phyloP scores from a whole-genome alignment of 2,797 vertebrate species.

The Sebastiscus albofasciatus region DNA sequence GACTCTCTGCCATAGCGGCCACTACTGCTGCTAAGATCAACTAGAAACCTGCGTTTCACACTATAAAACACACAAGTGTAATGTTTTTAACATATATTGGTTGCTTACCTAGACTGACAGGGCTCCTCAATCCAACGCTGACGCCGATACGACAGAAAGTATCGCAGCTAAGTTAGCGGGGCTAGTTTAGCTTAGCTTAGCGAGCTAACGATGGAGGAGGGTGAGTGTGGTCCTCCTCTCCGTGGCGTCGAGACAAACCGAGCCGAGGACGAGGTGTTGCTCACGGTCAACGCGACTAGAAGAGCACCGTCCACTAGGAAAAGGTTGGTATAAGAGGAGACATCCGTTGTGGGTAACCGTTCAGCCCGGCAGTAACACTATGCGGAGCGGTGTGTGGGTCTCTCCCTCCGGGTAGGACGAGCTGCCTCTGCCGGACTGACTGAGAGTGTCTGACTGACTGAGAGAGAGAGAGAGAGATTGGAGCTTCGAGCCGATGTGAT shows the following conservation, averaged over 20 bases:
- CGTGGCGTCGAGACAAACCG: slow-evolving; percentile 57
- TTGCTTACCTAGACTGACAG: slow-evolving; percentile 63
- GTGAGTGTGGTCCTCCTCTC: no score
- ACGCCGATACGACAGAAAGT: slow-evolving; percentile 52
- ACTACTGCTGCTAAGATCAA: slow-evolving; percentile 31
- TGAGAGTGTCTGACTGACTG: slow-evolving; percentile 32
- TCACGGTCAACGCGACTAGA: background rate
- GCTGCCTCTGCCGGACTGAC: slow-evolving; percentile 51
- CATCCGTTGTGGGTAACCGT: slow-evolving; percentile 43
- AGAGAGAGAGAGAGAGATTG: background rate
- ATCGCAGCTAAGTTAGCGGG: slow-evolving; percentile 73
- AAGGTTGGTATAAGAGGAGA: slow-evolving; percentile 2
- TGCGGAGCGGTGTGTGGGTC: slow-evolving; percentile 18
- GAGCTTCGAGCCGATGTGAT: slow-evolving; percentile 65
- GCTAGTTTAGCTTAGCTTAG: slow-evolving; percentile 69
- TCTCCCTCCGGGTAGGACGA: slow-evolving; percentile 53
- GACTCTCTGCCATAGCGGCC: slow-evolving; percentile 39
- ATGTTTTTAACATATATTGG: background rate
- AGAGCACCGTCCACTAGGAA: slow-evolving; percentile 20
- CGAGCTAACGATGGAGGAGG: slow-evolving; percentile 63
- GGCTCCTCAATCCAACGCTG: slow-evolving; percentile 42
- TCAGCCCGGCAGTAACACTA: slow-evolving; percentile 29
- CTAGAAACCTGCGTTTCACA: slow-evolving; percentile 20
- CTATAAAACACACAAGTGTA: background rate
- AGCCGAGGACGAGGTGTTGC: slow-evolving; percentile 10